A percentile compares a stretch with the other conserved stretches of the same genome.
Conservation (phyloP, 2,888 invertebrate genomes). For the Rotaria socialis region DNA sequence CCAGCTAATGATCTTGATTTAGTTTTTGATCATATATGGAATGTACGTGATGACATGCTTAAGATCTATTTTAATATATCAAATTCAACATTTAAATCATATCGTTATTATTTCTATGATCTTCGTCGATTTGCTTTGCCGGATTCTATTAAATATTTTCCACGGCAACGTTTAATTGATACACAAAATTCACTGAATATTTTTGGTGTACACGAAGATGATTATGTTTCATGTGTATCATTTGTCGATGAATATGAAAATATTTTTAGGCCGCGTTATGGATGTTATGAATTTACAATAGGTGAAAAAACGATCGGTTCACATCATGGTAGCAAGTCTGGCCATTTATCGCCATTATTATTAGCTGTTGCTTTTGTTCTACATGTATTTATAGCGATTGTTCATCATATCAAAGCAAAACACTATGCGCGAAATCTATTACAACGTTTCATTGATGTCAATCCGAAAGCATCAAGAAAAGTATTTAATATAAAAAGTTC, state of each 20-base stretch:
- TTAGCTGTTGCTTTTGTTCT: not conserved
- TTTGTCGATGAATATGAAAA: constrained; percentile 14
- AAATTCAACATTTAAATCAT: not conserved
- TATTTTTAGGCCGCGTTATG: not conserved
- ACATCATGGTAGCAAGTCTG: not conserved
- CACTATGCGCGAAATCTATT: not conserved
- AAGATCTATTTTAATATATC: not conserved
- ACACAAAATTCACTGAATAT: constrained; percentile 10
- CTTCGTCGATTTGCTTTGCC: not conserved
- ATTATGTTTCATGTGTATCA: constrained; percentile 5
- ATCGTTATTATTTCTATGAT: constrained; percentile 24
- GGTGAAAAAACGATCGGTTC: constrained; percentile 29
- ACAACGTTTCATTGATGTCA: not conserved
- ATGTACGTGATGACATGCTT: not conserved
- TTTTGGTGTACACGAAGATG: constrained; percentile 6
- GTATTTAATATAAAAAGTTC: not conserved
- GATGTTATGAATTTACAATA: constrained; percentile 1
- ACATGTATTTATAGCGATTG: not conserved
- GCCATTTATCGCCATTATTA: not conserved
- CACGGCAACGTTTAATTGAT: constrained; percentile 16
- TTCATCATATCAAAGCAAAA: constrained; percentile 24
- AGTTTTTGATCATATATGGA: not conserved
- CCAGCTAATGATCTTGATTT: not conserved
- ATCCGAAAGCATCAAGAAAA: not conserved
- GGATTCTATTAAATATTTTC: not conserved